These are phyloP conservation scores for Pollenia angustigena DNA, from an alignment of 2,888 invertebrate genomes.

Conservation along the genomic window DNA sequence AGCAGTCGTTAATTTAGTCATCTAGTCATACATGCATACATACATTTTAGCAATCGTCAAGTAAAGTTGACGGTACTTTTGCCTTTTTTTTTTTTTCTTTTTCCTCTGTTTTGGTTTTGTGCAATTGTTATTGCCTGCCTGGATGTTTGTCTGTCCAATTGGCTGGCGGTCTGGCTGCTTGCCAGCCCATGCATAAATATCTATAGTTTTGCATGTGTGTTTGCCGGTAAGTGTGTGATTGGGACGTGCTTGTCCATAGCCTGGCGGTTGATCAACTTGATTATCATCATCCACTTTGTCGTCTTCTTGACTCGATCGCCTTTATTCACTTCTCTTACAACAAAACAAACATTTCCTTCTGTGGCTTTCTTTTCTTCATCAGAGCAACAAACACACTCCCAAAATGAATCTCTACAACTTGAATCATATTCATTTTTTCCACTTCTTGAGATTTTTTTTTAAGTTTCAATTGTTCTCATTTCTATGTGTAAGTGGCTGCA, in stretches of 20 bases:
- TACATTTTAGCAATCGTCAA: constrained; percentile 29
- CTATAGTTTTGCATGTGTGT: constrained; percentile 9
- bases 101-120: constrained; percentile 25
- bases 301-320: constrained; percentile 72
- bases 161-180: constrained; percentile 33
- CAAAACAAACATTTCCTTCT: constrained; percentile 72
- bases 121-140: constrained; percentile 49
- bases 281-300: constrained; percentile 67
- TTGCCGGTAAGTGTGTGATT: constrained; percentile 50
- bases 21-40: constrained; percentile 29
- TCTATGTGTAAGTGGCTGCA: neutral
- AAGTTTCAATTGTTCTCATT: constrained; percentile 62
- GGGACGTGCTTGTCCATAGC: constrained; percentile 71
- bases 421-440: constrained; percentile 31
- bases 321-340: constrained; percentile 62
- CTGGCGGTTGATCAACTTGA: constrained; percentile 69
- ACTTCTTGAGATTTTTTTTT: constrained; percentile 26
- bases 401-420: constrained; percentile 62
- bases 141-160: constrained; percentile 29
- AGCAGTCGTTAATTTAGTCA: constrained; percentile 48
- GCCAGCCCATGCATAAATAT: constrained; percentile 12
- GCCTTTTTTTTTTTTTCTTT: neutral
- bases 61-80: constrained; percentile 39
- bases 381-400: constrained; percentile 20
- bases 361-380: constrained; percentile 67